These are phyloP conservation scores for Amphiduros pacificus DNA, from an alignment of 2,888 invertebrate species.

Conservation along the genomic window DNA sequence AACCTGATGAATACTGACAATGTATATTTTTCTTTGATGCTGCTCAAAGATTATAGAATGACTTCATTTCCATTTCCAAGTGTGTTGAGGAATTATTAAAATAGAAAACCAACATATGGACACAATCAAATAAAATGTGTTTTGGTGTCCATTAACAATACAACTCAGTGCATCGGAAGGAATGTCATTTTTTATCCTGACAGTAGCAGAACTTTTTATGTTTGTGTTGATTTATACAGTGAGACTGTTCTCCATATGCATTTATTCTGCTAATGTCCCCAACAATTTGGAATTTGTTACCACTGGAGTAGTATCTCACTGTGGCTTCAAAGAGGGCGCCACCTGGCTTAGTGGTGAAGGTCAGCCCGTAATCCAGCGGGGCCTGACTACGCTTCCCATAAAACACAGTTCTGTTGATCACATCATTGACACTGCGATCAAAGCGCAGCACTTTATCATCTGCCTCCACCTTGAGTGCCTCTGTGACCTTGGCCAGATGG, in stretches of 20 bases:
- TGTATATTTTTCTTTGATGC: no score
- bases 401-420: constrained; percentile 9
- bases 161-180: no score
- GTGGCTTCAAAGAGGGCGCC: constrained; percentile 80
- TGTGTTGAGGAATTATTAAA: no score
- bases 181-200: no score
- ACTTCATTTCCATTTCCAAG: no score
- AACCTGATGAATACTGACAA: no score
- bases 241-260: constrained; percentile 57
- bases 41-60: no score
- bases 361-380: constrained; percentile 64
- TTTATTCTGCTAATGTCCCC: constrained; percentile 67
- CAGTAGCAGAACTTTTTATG: constrained; percentile 58
- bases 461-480: constrained; percentile 66
- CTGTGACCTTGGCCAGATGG: constrained; percentile 67
- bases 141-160: no score
- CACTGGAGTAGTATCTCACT: constrained; percentile 62
- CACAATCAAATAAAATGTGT: no score
- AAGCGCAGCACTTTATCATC: constrained; percentile 36
- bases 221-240: constrained; percentile 50
- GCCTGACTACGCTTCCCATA: constrained; percentile 30
- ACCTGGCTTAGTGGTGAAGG: constrained; percentile 70
- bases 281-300: constrained; percentile 62
- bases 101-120: no score
- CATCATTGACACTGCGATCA: constrained; percentile 39